These are phyloP conservation scores for Prinia subflava DNA, from an alignment of 2,113 vertebrate species.

Conservation along the genomic window DNA sequence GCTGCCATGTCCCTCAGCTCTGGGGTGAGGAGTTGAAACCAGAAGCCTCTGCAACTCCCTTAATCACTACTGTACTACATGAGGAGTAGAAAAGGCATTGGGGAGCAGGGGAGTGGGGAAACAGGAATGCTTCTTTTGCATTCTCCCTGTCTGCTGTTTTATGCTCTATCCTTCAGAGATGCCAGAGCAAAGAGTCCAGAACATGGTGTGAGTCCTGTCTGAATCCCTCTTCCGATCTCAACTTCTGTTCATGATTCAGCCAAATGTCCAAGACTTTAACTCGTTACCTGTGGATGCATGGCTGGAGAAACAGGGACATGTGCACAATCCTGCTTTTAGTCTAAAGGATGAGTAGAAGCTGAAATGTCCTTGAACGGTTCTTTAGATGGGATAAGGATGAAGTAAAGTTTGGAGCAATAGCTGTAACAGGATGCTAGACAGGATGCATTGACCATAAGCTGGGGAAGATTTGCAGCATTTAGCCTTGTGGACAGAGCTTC, in stretches of 20 bases:
- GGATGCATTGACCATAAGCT: too few relatives aligned
- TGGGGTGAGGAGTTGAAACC: neutral
- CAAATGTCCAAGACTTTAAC: too few relatives aligned
- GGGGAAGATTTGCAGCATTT: too few relatives aligned
- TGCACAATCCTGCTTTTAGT: too few relatives aligned
- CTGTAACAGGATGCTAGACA: too few relatives aligned
- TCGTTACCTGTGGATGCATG: neutral
- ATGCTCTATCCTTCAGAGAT: neutral
- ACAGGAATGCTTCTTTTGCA: neutral
- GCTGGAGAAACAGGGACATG: too few relatives aligned
- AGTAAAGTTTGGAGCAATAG: too few relatives aligned
- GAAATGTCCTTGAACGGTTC: too few relatives aligned
- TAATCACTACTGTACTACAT: neutral
- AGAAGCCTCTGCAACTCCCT: neutral
- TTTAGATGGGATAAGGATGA: too few relatives aligned
- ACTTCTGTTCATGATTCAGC: neutral
- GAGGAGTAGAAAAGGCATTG: neutral
- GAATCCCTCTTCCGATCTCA: neutral
- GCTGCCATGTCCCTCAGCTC: neutral
- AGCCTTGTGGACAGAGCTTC: too few relatives aligned
- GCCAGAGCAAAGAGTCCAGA: neutral
- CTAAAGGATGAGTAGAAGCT: too few relatives aligned
- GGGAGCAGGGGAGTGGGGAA: neutral
- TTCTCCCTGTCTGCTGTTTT: neutral
- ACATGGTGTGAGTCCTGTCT: neutral